Evolutionary conservation across 2,113 vertebrate genomes (phyloP), one percentile per base, ranked within the genome.

Genomic region (Zeus faber): DNA sequence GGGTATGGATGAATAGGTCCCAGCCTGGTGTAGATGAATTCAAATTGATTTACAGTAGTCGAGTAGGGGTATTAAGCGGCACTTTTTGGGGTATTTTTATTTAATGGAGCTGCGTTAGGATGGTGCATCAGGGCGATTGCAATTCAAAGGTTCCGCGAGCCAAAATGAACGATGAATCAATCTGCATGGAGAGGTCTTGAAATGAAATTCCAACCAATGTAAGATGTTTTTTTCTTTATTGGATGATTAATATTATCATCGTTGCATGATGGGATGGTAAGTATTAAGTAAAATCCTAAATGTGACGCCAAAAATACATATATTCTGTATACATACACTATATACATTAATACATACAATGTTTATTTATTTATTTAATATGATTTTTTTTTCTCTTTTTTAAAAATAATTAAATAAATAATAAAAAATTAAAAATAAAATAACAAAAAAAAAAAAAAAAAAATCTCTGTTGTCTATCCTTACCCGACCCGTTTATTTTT

Each of bases 391-490:
- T n/a, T n/a, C n/a, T n/a, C n/a, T n/a, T n/a, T n/a, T n/a, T n/a
- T n/a, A n/a, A n/a, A n/a, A n/a, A n/a, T n/a, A n/a, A n/a, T n/a
- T n/a, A n/a, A n/a, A n/a, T n/a, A n/a, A n/a, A n/a, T n/a, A n/a
- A n/a, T n/a, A n/a, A n/a, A n/a, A n/a, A n/a, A n/a, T 85, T 77
- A 87, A 86, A 88, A 77, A 92, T 93, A 91, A 92, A 92, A 91
- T 89, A 92, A 90, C 87, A 92, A 93, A 92, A 92, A 86, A 90
- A 49, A n/a, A n/a, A n/a, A n/a, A 50, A 72, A 89, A 87, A 91
- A n/a, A n/a, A n/a, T n/a, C n/a, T n/a, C n/a, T n/a, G n/a, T n/a
- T n/a, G n/a, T n/a, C n/a, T n/a, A n/a, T n/a, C n/a, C n/a, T n/a
- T n/a, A n/a, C n/a, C n/a, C 51, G 65, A 29, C 39, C 62, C 47